Evolutionary conservation across 1,140 invertebrate species (phyloP).

Genomic region (Thaumatotibia leucotreta): DNA sequence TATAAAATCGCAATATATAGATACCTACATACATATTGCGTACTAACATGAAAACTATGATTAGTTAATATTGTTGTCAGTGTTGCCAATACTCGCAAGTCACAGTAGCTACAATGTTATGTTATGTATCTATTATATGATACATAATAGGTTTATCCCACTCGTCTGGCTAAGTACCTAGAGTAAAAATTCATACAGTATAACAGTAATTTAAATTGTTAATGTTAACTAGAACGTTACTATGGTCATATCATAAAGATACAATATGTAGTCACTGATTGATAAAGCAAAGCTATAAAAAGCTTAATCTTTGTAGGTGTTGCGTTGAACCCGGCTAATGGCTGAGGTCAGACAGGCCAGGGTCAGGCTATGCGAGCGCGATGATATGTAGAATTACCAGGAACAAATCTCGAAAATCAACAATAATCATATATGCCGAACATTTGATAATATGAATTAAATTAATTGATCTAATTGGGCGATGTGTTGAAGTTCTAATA

Average conservation of each 20-base stretch:
- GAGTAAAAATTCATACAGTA: too few species aligned
- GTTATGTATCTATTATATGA: slow-evolving; percentile 18
- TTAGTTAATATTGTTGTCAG: too few species aligned
- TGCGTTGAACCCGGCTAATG: background rate
- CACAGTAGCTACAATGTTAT: too few species aligned
- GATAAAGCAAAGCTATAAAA: background rate
- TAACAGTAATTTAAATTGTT: too few species aligned
- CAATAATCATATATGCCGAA: background rate
- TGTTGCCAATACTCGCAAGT: too few species aligned
- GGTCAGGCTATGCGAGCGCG: background rate
- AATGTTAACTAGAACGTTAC: too few species aligned
- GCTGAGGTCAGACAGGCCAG: background rate
- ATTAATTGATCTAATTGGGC: too few species aligned
- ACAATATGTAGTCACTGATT: background rate
- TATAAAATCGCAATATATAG: too few species aligned
- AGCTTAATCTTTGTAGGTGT: background rate
- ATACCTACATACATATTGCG: background rate
- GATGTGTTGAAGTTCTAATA: too few species aligned
- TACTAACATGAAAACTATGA: too few species aligned
- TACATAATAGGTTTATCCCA: slow-evolving; percentile 46
- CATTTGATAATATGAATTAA: too few species aligned
- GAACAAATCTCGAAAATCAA: background rate
- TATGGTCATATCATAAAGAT: background rate
- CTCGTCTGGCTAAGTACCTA: too few species aligned
- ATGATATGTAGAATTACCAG: background rate